Evolutionary conservation across 35 echinoderm and acorn worm genomes (phyloP).

Genomic region (Strongylocentrotus purpuratus): DNA sequence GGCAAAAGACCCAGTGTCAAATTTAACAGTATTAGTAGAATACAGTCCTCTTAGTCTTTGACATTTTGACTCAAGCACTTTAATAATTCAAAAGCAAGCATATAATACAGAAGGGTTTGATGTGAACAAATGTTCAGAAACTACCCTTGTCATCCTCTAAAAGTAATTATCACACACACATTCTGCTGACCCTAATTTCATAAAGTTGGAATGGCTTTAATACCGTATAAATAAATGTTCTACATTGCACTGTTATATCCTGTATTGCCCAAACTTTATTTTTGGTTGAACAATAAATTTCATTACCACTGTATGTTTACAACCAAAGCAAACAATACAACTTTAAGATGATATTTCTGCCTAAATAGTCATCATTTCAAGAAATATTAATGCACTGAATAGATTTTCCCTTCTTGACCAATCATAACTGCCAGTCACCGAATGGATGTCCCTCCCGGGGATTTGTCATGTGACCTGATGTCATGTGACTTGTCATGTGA

Average conservation of each 20-base stretch:
- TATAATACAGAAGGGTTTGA: neutral
- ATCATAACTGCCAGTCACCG: conserved; percentile 47
- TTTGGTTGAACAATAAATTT: neutral
- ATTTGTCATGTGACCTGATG: neutral
- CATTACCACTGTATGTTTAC: neutral
- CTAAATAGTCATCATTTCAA: neutral
- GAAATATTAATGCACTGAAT: neutral
- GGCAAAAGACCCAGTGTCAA: too few species aligned
- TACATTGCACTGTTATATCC: neutral
- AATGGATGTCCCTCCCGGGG: conserved; percentile 26
- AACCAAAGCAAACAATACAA: neutral
- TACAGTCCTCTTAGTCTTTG: too few species aligned
- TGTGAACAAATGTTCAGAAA: neutral
- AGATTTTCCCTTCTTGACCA: neutral
- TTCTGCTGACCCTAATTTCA: neutral
- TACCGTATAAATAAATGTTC: neutral
- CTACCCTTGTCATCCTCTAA: neutral
- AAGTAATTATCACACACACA: neutral
- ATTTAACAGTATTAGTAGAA: too few species aligned
- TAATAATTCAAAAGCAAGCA: neutral
- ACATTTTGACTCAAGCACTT: too few species aligned
- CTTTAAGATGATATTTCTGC: neutral
- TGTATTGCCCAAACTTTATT: neutral
- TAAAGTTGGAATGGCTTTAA: neutral
- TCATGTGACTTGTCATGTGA: conserved; percentile 27